phyloP scores from a whole-genome alignment of 2,113 vertebrate genomes.

The Chitala chitala region DNA sequence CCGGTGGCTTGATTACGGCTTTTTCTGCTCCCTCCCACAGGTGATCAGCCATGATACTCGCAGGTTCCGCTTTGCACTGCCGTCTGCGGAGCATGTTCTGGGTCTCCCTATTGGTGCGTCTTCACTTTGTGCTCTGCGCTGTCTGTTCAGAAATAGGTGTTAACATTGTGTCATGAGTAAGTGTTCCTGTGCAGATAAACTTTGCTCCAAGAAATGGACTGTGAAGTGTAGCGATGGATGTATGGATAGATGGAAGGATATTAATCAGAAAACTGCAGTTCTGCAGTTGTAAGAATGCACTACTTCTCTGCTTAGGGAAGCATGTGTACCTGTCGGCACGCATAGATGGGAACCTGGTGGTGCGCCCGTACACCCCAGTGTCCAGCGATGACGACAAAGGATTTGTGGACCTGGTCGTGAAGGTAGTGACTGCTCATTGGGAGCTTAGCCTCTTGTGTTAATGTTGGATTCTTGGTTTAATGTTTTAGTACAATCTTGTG shows the following conservation, averaged over 20 bases:
- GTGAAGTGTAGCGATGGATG: background rate
- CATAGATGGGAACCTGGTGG: slow-evolving; percentile 59
- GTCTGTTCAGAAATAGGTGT: too few species aligned
- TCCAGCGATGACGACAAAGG: slow-evolving; percentile 62
- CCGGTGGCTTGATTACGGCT: background rate
- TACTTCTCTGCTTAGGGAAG: slow-evolving; percentile 46
- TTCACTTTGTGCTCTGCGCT: background rate
- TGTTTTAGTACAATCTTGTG: background rate
- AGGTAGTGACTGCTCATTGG: slow-evolving; percentile 37
- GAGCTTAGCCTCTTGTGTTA: background rate
- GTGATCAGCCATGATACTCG: slow-evolving; percentile 61
- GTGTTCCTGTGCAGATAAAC: too few species aligned
- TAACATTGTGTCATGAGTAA: too few species aligned
- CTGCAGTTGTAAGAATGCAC: background rate
- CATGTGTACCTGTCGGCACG: slow-evolving; percentile 65
- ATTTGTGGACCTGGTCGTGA: slow-evolving; percentile 64
- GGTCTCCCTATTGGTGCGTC: slow-evolving; percentile 63
- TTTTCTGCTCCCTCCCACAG: slow-evolving; percentile 36
- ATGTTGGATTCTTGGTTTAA: background rate
- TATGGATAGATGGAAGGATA: background rate
- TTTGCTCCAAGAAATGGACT: background rate
- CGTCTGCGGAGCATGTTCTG: slow-evolving; percentile 54
- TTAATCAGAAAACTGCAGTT: background rate
- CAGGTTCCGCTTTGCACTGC: slow-evolving; percentile 64
- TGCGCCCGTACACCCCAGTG: slow-evolving; percentile 66